Base-by-base conservation (phyloP, 2,888 invertebrate species). In the Eulithis testata region DNA sequence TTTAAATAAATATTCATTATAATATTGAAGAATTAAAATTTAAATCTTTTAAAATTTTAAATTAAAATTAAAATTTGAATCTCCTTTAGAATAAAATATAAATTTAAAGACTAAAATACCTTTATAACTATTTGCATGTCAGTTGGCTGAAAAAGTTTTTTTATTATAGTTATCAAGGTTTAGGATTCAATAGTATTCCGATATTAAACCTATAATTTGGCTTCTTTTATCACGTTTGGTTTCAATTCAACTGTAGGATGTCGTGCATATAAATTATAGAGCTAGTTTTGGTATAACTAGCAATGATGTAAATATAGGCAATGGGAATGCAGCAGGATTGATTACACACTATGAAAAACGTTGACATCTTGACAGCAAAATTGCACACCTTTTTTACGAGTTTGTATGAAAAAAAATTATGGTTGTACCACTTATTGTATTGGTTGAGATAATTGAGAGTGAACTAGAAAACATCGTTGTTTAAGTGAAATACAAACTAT, bases 351-450 rank as follows among this genome's bases (percentile, higher is more conserved):
- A 50, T 61, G 65, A 72, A 71, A 68, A 72, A 74, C 76, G 76
- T 75, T 77, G 63, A 73, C 66, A 21, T 56, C 73, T 73, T 78
- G 78, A 82, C 83, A 81, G 73, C 66, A 66, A 82, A 83, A 83
- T 84, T 82, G 73, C 71, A 73, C 56, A 71, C 63, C 52, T 43
- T 49, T 60, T 40, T 53, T 45, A 45, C 55, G 8, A 8, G 40
- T 40, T 8, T 40, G 40, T 40, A 47, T 8, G 8, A 47, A 47
- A 31, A 4, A 5, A 31, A 6, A 31, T 4, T 31, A 31, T 3
- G 2, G 31, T 31, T 31, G 2, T 31, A 31, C 21, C 21, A 21
- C 21, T 21, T 21, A 21, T 21, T 21, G 21, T 21, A 21, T 21
- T 21, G 21, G 21, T 21, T 21, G 21, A 21, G 21, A 21, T 5